phyloP scores from a whole-genome alignment of 1,140 invertebrate genomes.

The Drosophila ambigua region DNA sequence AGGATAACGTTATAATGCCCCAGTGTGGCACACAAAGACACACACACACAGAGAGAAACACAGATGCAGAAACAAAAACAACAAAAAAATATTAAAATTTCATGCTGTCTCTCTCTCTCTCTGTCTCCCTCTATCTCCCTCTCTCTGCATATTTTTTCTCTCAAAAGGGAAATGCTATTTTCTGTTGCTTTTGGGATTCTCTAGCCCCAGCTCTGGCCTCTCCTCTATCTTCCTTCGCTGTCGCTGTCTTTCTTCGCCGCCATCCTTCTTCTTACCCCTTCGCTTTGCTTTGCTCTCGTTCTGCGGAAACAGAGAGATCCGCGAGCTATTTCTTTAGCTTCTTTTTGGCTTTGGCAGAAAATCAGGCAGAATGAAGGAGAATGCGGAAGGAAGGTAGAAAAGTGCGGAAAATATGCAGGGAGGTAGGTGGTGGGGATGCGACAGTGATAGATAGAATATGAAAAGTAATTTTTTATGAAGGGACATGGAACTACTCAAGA shows the following conservation, averaged over 20 bases:
- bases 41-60: slow-evolving; percentile 26
- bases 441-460: too few relatives aligned
- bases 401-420: neutral
- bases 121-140: slow-evolving; percentile 12
- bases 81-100: slow-evolving; percentile 59
- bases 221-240: slow-evolving; percentile 25
- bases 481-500: too few relatives aligned
- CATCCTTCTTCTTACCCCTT: slow-evolving; percentile 7
- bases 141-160: neutral
- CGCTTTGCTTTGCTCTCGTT: slow-evolving; percentile 13
- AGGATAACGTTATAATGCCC: slow-evolving; percentile 82
- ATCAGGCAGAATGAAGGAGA: slow-evolving; percentile 11
- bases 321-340: slow-evolving; percentile 29
- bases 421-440: too few relatives aligned
- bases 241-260: slow-evolving; percentile 49
- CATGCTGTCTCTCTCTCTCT: slow-evolving; percentile 28
- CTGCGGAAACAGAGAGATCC: slow-evolving; percentile 42
- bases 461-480: too few relatives aligned
- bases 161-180: too few relatives aligned
- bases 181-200: slow-evolving; percentile 15
- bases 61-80: slow-evolving; percentile 44
- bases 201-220: too few relatives aligned
- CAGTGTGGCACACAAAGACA: slow-evolving; percentile 69
- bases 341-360: slow-evolving; percentile 25
- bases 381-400: neutral